These are phyloP conservation scores for Aphelinus certus DNA, from an alignment of 1,140 invertebrate species.

Conservation along the genomic window DNA sequence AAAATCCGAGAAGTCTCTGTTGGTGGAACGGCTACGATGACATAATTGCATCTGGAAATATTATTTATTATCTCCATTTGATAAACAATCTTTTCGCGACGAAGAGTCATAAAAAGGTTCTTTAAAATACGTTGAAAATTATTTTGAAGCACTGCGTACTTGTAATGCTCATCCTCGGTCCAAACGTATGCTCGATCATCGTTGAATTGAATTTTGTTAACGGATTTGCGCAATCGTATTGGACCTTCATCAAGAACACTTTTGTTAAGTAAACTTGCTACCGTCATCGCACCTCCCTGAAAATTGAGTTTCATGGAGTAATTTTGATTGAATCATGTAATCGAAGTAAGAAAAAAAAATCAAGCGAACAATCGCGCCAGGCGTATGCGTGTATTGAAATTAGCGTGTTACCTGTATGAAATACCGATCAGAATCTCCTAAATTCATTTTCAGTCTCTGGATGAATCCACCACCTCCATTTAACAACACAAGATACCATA, in stretches of 20 bases:
- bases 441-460: slow-evolving; percentile 42
- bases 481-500: slow-evolving; percentile 49
- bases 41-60: slow-evolving; percentile 46
- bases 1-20: slow-evolving; percentile 37
- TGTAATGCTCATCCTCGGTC: slow-evolving; percentile 41
- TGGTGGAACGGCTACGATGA: slow-evolving; percentile 48
- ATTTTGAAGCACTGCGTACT: slow-evolving; percentile 37
- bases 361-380: no score
- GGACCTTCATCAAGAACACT: slow-evolving; percentile 36
- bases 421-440: slow-evolving; percentile 42
- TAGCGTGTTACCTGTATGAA: slow-evolving; percentile 44
- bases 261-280: slow-evolving; percentile 39
- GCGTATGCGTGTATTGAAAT: not conserved
- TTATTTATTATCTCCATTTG: not conserved
- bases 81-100: not conserved
- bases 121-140: not conserved
- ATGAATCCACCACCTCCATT: slow-evolving; percentile 48
- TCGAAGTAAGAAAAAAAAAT: no score
- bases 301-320: not conserved
- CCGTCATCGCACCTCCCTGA: slow-evolving; percentile 42
- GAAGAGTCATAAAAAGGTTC: not conserved
- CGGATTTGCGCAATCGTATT: slow-evolving; percentile 42
- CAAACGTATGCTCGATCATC: slow-evolving; percentile 42
- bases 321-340: no score
- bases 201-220: slow-evolving; percentile 44